Base-by-base conservation (phyloP, 2,888 invertebrate species). In the Parapristionchus giblindavisi region DNA sequence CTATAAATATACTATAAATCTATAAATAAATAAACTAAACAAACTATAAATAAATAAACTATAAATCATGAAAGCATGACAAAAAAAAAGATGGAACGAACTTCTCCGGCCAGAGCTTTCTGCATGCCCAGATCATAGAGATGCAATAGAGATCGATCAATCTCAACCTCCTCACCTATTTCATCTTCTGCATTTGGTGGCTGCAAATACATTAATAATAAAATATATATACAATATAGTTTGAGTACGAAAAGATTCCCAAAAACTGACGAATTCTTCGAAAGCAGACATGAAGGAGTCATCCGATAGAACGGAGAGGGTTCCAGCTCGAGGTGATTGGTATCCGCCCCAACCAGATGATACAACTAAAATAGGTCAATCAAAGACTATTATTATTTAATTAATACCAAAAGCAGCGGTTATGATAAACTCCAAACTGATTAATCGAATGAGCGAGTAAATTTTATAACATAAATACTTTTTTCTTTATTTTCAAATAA, bases 241-340 rank as follows among this genome's bases (percentile, higher is more conserved):
- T 34, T n/a, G 8, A 34, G 1, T 17, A 14, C 43, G 43, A 14
- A 8, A 17, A 43, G 43, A 27, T 3, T 29, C 4, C 27, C 11
- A 29, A 27, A 3, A 74, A 76, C 79, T 78, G 43, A 86, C 85
- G 76, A 84, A 89, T 86, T 90, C 88, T 89, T 96, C 97, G 87
- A 95, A 93, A 0, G 97, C 97, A 1, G 96, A 97, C 68, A 95
- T 94, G 90, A 96, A 98, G 78, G 96, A 96, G 89, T 97, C 97
- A 0, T 94, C 94, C 24, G 95, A 95, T 82, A 95, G 94, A 79
- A 94, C 92, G 77, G 89, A 84, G 78, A 91, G 83, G 81, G 90
- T 81, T 85, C 85, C 81, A 8, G 87, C 79, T 5, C 80, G 80
- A 6, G 81, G 75, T 34, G 75, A 68, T 34, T 66, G 60, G 54